A percentile compares a stretch with the other conserved stretches of the same genome.
phyloP scores from a whole-genome alignment of 2,888 invertebrate species.

The Drosophila infuscata region DNA sequence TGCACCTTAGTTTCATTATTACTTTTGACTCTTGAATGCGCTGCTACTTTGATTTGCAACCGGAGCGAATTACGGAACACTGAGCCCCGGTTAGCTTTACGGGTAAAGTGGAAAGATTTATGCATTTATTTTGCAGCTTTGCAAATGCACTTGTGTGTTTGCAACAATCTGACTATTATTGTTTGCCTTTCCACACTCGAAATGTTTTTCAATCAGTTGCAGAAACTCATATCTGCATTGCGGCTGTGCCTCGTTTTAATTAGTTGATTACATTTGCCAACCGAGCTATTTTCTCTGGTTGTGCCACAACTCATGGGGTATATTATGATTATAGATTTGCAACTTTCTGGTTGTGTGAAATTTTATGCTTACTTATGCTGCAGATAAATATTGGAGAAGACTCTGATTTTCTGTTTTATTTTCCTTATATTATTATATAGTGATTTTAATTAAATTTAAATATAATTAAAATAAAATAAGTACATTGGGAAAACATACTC shows the following conservation, averaged over 20 bases:
- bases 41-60: constrained; percentile 33
- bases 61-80: neutral
- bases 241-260: constrained; percentile 42
- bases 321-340: neutral
- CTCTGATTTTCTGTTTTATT: neutral
- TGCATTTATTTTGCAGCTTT: constrained; percentile 10
- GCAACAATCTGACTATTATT: constrained; percentile 37
- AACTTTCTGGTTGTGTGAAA: neutral
- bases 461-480: too few species aligned
- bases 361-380: neutral
- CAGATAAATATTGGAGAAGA: neutral
- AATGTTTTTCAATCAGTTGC: constrained; percentile 10
- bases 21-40: constrained; percentile 56
- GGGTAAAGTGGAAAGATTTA: constrained; percentile 15
- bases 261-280: constrained; percentile 43
- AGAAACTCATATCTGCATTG: constrained; percentile 32
- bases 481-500: neutral
- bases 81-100: constrained; percentile 5
- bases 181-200: constrained; percentile 31
- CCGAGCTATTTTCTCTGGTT: neutral
- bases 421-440: neutral
- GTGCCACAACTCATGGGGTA: constrained; percentile 8
- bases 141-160: constrained; percentile 1
- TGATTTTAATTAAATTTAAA: neutral
- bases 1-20: constrained; percentile 57